Base-by-base conservation (phyloP, 2,113 vertebrate genomes). In the Bujurquina vittata region DNA sequence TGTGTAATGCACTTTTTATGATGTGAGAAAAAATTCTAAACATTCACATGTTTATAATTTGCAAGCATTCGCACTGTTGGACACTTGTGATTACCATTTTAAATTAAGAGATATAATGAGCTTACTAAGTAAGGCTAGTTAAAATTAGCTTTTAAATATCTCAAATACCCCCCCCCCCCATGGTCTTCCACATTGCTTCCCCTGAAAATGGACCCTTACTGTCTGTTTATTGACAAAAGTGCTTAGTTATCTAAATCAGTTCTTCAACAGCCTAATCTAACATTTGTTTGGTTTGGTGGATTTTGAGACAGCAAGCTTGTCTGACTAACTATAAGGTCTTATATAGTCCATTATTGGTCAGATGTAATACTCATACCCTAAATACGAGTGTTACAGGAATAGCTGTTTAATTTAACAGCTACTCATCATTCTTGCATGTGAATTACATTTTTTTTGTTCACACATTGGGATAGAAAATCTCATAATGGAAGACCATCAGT, bases 191-290 rank as follows among this genome's bases (percentile, higher is more conserved):
- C 55, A 29, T 0, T 8, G 14, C 74, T 14, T 40, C 4, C 55
- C 18, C 6, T 59, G 23, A 59, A 5, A 43, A 26, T 46, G 22
- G 37, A 22, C 37, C 6, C 33, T 67, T 29, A 46, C 14, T 58
- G 31, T 20, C 8, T 40, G 20, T 73, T 73, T 23, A 57, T 37
- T 73, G 43, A 31, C 67, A 57, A 49, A 79, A 75, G n/a, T 79
- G 17, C 82, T 81, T 55, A 58, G 72, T 43, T 49, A 17, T 77
- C 63, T 84, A 65, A 62, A 78, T 77, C 72, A 80, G 15, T 55
- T 43, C 43, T 60, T 33, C 43, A 78, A 78, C 54, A 84, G 69
- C 37, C 74, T 76, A 83, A 85, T 82, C 49, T 72, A 37, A 33
- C 60, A 29, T 79, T 88, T 63, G 1, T 52, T 77, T 1, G 58